Conservation (phyloP, 2,113 vertebrate genomes). For the Cebidichthys violaceus region DNA sequence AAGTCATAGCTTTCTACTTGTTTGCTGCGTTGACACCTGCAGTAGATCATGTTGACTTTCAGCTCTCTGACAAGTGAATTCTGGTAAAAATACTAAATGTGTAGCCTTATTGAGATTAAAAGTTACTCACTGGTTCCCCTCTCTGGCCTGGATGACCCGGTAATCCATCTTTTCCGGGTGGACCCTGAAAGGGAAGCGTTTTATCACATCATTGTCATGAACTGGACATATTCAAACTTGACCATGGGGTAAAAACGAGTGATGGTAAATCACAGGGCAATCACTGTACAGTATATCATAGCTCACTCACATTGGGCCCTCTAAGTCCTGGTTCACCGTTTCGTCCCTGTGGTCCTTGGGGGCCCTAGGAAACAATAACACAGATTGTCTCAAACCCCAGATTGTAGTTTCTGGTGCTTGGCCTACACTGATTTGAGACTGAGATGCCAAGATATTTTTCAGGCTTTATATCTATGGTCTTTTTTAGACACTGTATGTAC, state of each 20-base stretch:
- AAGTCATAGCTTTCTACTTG: conserved; percentile 4
- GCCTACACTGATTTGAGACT: conserved; percentile 19
- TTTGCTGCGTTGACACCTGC: conserved; percentile 6
- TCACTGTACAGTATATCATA: background rate
- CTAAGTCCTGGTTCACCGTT: conserved; percentile 88
- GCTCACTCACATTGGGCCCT: conserved; percentile 89
- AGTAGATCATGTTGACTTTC: conserved; percentile 5
- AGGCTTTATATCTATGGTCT: background rate
- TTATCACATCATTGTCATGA: conserved; percentile 15
- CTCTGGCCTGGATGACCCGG: conserved; percentile 93
- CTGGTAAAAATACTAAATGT: background rate
- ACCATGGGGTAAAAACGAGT: background rate
- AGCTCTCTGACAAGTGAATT: background rate
- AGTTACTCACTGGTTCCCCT: conserved; percentile 88
- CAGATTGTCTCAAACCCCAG: conserved; percentile 2
- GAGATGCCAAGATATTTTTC: conserved; percentile 1
- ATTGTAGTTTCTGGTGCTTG: conserved; percentile 4
- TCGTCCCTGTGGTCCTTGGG: conserved; percentile 88
- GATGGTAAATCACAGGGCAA: conserved; percentile 9
- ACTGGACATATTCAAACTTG: background rate
- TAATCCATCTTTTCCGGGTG: conserved; percentile 89
- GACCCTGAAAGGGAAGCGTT: conserved; percentile 81
- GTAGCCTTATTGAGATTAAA: background rate
- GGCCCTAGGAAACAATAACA: conserved; percentile 84
- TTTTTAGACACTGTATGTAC: background rate